These are phyloP conservation scores for Uromys caudimaculatus DNA, from an alignment of 2,797 vertebrate genomes.

Conservation along the genomic window DNA sequence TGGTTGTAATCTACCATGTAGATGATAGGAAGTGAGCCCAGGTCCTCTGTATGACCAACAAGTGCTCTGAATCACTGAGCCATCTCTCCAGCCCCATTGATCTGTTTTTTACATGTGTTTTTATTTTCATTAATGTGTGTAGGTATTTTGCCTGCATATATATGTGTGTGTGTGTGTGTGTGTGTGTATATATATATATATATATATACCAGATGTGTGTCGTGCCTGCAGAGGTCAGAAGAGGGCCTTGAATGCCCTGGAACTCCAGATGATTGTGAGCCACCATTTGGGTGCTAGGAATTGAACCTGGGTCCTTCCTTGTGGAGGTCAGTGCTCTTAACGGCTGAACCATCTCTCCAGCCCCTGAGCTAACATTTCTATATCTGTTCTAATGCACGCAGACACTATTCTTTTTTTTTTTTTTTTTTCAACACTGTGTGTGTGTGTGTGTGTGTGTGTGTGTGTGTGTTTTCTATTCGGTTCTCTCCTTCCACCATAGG, in stretches of 20 bases:
- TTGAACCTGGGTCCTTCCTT: neutral
- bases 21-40: neutral
- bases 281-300: neutral
- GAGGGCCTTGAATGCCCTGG: neutral
- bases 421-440: neutral
- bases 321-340: neutral
- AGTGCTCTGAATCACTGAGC: neutral
- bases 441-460: neutral
- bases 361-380: neutral
- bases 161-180: neutral
- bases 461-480: neutral
- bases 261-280: neutral
- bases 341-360: neutral
- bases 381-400: conserved; percentile 12
- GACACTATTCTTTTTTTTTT: neutral
- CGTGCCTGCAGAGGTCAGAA: neutral
- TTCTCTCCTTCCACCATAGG: neutral
- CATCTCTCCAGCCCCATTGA: neutral
- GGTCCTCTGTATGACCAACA: neutral
- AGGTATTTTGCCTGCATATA: neutral
- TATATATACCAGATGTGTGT: no score
- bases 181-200: no score
- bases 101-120: neutral
- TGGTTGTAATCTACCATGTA: neutral
- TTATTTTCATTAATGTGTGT: neutral